A percentile compares a stretch with the other conserved stretches of the same genome.
Conservation (phyloP, 2,113 vertebrate species). For the Scophthalmus maximus region DNA sequence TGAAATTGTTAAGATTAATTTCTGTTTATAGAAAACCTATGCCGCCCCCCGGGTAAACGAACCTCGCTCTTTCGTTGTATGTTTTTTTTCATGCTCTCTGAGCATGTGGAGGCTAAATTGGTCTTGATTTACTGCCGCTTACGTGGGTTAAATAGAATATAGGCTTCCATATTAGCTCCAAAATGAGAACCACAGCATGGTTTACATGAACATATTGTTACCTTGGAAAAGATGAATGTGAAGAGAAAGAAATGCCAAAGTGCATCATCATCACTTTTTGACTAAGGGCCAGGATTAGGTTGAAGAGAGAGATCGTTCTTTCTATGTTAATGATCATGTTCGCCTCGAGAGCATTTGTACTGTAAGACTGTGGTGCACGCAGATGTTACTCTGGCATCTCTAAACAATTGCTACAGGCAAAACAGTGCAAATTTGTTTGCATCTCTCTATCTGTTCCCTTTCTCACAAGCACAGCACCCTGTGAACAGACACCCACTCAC, state of each 20-base stretch:
- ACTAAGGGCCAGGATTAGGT: conserved; percentile 48
- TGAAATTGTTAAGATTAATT: too few relatives aligned
- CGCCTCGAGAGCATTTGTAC: conserved; percentile 29
- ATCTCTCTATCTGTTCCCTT: conserved; percentile 23
- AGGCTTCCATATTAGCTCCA: conserved; percentile 20
- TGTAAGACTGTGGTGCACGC: conserved; percentile 19
- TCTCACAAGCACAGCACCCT: not conserved
- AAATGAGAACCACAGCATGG: conserved; percentile 31
- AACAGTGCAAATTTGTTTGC: conserved; percentile 23
- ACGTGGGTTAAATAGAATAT: conserved; percentile 39
- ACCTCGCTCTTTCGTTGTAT: too few relatives aligned
- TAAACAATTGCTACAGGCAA: conserved; percentile 52
- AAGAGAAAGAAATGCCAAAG: not conserved
- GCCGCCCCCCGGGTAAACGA: too few relatives aligned
- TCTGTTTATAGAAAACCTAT: too few relatives aligned
- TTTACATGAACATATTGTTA: conserved; percentile 44
- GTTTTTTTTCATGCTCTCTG: conserved; percentile 16
- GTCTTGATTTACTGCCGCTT: conserved; percentile 35
- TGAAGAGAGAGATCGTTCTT: conserved; percentile 39
- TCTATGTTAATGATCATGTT: conserved; percentile 52
- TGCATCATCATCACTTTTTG: conserved; percentile 60
- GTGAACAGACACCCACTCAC: not conserved
- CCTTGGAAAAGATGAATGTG: conserved; percentile 33
- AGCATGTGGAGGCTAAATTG: conserved; percentile 11
- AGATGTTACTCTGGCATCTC: conserved; percentile 53